Evolutionary conservation across 2,888 invertebrate genomes (phyloP), one percentile per base, ranked within the genome.

Genomic region (Amblyjoppa fuscipennis): DNA sequence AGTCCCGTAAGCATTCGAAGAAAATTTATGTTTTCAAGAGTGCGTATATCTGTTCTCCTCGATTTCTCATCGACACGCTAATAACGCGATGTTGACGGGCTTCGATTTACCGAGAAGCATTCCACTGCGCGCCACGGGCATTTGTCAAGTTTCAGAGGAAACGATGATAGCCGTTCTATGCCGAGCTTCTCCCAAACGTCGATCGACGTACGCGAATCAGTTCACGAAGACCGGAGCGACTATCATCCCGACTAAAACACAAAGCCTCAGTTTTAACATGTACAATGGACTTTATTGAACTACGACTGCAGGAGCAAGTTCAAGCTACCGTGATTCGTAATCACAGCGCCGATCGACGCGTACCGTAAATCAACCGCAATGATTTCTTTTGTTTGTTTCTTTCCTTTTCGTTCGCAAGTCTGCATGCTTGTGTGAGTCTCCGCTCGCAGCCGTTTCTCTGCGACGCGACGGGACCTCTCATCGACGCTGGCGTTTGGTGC

Each of bases 401-500:
- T 38, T 25, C 31, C 41, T 51, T 73, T 56, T 16, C 49, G 34
- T 70, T 25, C 38, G 13, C 51, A 41, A 56, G 73, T 71, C 64
- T 69, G 85, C 84, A 89, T 86, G 85, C 84, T 87, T 87, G 88
- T 78, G 81, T 86, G 75, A 85, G 77, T 84, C 71, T 81, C 79
- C 66, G 77, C 85, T 88, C 75, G 85, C 83, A 81, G 87, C 88
- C 79, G 85, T 86, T 83, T 76, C 86, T 87, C 84, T 64, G 69
- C 20, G 20, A 20, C 20, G 74, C 81, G 81, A 71, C 79, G 78
- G 61, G 83, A 83, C 88, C 90, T 89, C 88, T 88, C 90, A 89
- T 90, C 90, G 89, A 89, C 88, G 88, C 70, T 77, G 61, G 73
- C 56, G 51, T 70, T 68, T 51, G 73, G 84, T 87, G 88, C 87